Evolutionary conservation across 2,797 vertebrate species (phyloP), one percentile per base, ranked within the genome.

Genomic region (Acanthiza pusilla): DNA sequence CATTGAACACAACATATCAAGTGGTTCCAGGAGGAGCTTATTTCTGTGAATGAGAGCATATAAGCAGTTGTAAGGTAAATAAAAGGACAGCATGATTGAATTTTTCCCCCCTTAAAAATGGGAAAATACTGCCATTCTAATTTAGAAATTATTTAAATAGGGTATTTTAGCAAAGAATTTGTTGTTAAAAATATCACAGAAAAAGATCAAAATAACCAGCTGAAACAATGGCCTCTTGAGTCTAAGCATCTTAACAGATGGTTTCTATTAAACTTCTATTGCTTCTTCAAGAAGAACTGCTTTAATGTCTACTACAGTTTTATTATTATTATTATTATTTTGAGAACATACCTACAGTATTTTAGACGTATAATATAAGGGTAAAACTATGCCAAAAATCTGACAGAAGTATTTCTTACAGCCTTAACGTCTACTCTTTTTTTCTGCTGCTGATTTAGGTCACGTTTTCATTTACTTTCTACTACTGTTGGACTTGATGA

Each of bases 401-500:
- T 86, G 87, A 89, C 60, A 91, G 54, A 94, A 85, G 29, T 55
- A 86, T 63, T 95, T 97, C 71, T 85, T 54, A 34, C 5, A 7
- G 40, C 58, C 70, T 87, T 78, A 92, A 94, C 3, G 21, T 87
- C 70, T 88, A 57, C 22, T 70, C 36, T 30, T 71, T 27, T 89
- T 89, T 96, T 85, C 62, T 67, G 38, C 81, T 91, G 45, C 58
- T 65, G 51, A 95, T 96, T 96, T 91, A 95, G 63, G 66, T 96
- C 93, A 96, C 10, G 0, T 96, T 96, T 96, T 94, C 57, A 76
- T 96, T 90, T 95, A 88, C 65, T 92, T 96, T 96, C 89, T 97
- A 58, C 96, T 96, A 60, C 89, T 62, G 88, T 92, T 97, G 82
- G 93, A 95, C 87, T 54, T 97, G 93, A 96, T 95, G 94, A 96